Percentiles rank a stretch among this genome's conserved stretches.
Evolutionary conservation across 1,140 invertebrate species (phyloP).

Genomic region (Euglossa dilemma): DNA sequence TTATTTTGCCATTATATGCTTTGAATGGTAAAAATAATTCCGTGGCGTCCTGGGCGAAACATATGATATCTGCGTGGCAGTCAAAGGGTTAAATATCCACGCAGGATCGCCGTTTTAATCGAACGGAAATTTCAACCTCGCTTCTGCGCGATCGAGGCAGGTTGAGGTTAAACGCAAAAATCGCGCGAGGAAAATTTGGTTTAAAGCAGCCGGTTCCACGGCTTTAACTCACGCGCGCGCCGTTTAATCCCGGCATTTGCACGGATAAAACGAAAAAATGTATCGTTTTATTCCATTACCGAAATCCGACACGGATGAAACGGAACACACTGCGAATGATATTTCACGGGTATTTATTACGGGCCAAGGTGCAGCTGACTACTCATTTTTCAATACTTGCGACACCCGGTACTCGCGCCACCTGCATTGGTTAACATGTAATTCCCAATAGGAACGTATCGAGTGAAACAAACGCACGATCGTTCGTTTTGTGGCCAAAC

Average conservation of each 20-base stretch:
- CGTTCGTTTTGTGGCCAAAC: not conserved
- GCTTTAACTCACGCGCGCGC: not conserved
- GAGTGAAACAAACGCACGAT: not conserved
- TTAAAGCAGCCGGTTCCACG: not conserved
- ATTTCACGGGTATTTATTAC: conserved; percentile 53
- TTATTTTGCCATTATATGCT: no score
- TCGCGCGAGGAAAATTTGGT: not conserved
- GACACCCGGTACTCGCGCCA: not conserved
- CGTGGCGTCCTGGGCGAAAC: no score
- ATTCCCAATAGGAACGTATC: not conserved
- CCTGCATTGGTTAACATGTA: not conserved
- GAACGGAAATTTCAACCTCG: not conserved
- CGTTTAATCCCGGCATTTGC: not conserved
- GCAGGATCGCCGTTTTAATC: not conserved
- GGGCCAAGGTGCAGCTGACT: conserved; percentile 20
- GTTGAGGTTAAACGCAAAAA: not conserved
- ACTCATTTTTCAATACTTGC: conserved; percentile 15
- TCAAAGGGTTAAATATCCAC: not conserved
- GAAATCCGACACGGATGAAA: not conserved
- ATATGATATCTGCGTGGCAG: no score
- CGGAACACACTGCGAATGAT: conserved; percentile 4
- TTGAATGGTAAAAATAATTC: no score
- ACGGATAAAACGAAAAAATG: not conserved
- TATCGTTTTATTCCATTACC: not conserved
- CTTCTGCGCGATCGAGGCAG: not conserved